These are phyloP conservation scores for Aphelenchoides besseyi DNA, from an alignment of 1,140 invertebrate species.

Conservation along the genomic window DNA sequence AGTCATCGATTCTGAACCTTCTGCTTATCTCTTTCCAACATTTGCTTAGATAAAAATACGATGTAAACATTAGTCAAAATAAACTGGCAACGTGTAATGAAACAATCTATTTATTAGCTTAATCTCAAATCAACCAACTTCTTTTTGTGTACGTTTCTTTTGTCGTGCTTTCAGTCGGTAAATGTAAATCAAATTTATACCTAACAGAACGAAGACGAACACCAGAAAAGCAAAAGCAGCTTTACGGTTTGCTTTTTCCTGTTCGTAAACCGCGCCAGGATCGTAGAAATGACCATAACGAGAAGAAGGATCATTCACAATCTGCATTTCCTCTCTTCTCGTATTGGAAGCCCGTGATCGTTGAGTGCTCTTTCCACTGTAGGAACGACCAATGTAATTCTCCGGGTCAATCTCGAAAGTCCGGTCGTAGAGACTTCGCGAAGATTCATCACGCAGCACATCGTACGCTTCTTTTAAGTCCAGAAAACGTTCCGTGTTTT, in stretches of 20 bases:
- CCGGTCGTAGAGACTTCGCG: background rate
- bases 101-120: no score
- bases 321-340: background rate
- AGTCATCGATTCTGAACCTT: no score
- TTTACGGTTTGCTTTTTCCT: background rate
- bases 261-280: background rate
- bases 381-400: background rate
- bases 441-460: background rate
- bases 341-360: no score
- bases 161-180: background rate
- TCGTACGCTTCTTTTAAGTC: conserved; percentile 20
- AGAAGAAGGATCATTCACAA: background rate
- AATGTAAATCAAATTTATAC: background rate
- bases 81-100: no score
- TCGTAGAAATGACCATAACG: conserved; percentile 15
- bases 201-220: background rate
- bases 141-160: background rate
- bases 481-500: background rate
- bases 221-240: background rate
- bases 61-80: no score
- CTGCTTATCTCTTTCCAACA: no score
- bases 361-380: no score
- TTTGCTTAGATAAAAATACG: no score
- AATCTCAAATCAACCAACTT: no score
- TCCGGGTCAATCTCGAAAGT: background rate